Evolutionary conservation across 2,888 invertebrate species (phyloP), one percentile per base, ranked within the genome.

Genomic region (Lepidonotus clava): DNA sequence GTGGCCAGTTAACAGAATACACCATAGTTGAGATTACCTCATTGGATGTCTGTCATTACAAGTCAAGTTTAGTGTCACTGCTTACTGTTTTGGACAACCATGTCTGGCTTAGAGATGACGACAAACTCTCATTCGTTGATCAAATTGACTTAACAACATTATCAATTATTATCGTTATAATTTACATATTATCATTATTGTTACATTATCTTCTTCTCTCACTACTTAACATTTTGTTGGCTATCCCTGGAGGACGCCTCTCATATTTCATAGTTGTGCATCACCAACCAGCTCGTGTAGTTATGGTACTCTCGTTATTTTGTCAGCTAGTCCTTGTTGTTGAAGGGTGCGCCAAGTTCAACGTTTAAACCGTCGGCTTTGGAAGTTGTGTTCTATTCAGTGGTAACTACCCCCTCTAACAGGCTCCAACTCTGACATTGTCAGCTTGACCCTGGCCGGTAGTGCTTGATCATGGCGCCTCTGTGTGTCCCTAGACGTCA

Each of bases 11-110:
- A 71, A 34, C 71, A 36, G 38, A 71, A 71, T 32, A 71, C 71
- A 71, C 71, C 71, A 71, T 71, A 71, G 71, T 71, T 71, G 71
- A 71, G 71, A 71, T 71, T 71, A 71, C 38, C 71, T 36, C 4
- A 71, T 71, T 71, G 36, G 1, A 34, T 71, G 61, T 61, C 24
- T n/a, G n/a, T 61, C 28, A 61, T 28, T 1, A 61, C 24, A 56
- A 56, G 61, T 28, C 28, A 28, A 61, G 28, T 28, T 61, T 61
- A 5, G 28, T 61, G 2, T 46, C 46, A 46, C 46, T 46, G 18
- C 71, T 34, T 66, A 14, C 66, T 24, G n/a, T 32, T 4, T 28
- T 66, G 21, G n/a, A 61, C 61, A 28, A 4, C 24, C 61, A 61
- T 24, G 61, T 61, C 61, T 61, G 53, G 21, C 24, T 32, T 28